Evolutionary conservation across 2,888 invertebrate species (phyloP).

Genomic region (Amphipyra berbera): DNA sequence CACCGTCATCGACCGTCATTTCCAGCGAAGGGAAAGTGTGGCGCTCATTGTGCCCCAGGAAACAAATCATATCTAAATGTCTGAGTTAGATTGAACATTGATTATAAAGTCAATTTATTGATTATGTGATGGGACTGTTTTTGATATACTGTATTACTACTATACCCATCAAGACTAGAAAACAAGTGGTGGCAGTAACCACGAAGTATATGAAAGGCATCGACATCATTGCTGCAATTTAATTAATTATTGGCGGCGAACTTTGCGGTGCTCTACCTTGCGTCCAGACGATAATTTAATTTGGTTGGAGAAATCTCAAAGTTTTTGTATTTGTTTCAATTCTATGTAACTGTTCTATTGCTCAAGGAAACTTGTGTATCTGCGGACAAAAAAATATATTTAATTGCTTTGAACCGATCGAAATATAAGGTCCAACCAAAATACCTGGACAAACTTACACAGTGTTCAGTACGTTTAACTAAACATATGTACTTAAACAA

Average conservation of each 20-base stretch:
- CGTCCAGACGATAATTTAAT: neutral
- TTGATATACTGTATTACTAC: constrained; percentile 11
- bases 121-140: neutral
- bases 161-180: constrained; percentile 25
- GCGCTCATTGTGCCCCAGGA: neutral
- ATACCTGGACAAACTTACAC: too few relatives aligned
- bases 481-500: too few relatives aligned
- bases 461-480: too few relatives aligned
- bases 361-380: constrained; percentile 27
- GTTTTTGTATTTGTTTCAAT: constrained; percentile 3
- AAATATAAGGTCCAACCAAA: too few relatives aligned
- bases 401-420: neutral
- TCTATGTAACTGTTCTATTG: constrained; percentile 1
- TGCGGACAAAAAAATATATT: constrained; percentile 35
- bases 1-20: too few relatives aligned
- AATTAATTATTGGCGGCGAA: neutral
- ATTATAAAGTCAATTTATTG: constrained; percentile 1
- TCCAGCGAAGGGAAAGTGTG: neutral
- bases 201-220: constrained; percentile 32
- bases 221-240: constrained; percentile 17
- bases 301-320: neutral
- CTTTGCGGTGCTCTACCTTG: neutral
- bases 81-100: too few relatives aligned
- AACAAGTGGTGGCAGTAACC: constrained; percentile 20
- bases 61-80: neutral